phyloP scores from a whole-genome alignment of 2,113 vertebrate genomes.

The Oxyura jamaicensis region DNA sequence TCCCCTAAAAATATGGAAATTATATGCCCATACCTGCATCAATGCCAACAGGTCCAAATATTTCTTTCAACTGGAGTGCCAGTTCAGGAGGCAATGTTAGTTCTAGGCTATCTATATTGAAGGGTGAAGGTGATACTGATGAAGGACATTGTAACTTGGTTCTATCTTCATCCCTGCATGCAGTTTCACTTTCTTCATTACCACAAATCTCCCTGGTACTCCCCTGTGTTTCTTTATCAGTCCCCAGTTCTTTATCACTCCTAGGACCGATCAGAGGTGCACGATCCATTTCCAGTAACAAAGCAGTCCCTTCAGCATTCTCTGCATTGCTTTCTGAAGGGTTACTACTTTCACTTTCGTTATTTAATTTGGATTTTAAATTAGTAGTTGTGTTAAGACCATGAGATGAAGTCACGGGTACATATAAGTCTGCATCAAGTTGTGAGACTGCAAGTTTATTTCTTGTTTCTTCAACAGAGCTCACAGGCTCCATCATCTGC shows the following conservation, averaged over 20 bases:
- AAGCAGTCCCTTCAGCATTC: constrained; percentile 3
- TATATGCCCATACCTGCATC: constrained; percentile 86
- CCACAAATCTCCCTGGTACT: neutral
- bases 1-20: neutral
- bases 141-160: constrained; percentile 4
- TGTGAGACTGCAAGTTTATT: neutral
- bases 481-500: neutral
- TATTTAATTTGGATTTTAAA: constrained; percentile 42
- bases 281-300: neutral
- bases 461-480: neutral
- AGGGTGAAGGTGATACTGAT: constrained; percentile 38
- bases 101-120: constrained; percentile 90
- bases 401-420: constrained; percentile 10
- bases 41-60: constrained; percentile 95
- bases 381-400: neutral
- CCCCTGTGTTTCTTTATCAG: neutral
- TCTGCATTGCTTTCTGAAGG: constrained; percentile 36
- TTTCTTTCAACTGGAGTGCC: constrained; percentile 91
- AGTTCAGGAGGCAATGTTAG: constrained; percentile 91
- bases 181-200: constrained; percentile 36
- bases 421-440: neutral
- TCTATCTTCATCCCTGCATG: neutral
- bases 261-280: neutral
- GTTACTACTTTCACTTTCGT: neutral
- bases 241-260: constrained; percentile 46